Percentiles rank a stretch among this genome's conserved stretches.
These are phyloP conservation scores for Psittacula echo DNA, from an alignment of 2,797 vertebrate species.

Conservation along the genomic window DNA sequence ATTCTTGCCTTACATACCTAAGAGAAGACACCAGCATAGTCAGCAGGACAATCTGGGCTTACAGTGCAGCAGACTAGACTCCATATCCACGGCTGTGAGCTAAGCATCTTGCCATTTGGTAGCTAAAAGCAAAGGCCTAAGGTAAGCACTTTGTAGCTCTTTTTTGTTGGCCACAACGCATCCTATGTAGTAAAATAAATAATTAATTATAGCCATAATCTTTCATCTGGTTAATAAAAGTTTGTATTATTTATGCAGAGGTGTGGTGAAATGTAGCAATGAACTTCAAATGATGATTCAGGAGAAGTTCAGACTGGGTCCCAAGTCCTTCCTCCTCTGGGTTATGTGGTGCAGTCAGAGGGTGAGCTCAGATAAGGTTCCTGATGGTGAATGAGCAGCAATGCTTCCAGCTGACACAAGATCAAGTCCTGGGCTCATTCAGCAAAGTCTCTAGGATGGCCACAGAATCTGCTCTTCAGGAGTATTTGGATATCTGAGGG, in stretches of 20 bases:
- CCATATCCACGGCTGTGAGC: accelerated
- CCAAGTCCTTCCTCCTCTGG: neutral
- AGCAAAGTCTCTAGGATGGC: neutral
- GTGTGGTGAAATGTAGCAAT: neutral
- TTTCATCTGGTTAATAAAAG: neutral
- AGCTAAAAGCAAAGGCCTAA: neutral
- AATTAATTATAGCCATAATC: neutral
- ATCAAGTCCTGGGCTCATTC: neutral
- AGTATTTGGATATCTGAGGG: neutral
- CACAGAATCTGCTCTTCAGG: neutral
- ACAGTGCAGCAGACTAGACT: neutral
- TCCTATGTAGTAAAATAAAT: neutral
- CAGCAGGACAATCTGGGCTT: neutral
- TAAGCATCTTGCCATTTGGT: neutral
- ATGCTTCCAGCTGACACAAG: neutral
- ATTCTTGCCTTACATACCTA: neutral
- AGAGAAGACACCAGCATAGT: neutral
- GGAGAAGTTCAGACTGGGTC: neutral
- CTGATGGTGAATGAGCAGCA: neutral
- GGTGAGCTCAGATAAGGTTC: neutral
- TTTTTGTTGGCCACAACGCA: neutral
- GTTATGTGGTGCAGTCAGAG: accelerated
- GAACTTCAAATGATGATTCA: neutral
- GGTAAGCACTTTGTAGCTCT: neutral
- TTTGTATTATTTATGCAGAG: neutral